These are phyloP conservation scores for Tachina lurida DNA, from an alignment of 2,888 invertebrate species.

Conservation along the genomic window DNA sequence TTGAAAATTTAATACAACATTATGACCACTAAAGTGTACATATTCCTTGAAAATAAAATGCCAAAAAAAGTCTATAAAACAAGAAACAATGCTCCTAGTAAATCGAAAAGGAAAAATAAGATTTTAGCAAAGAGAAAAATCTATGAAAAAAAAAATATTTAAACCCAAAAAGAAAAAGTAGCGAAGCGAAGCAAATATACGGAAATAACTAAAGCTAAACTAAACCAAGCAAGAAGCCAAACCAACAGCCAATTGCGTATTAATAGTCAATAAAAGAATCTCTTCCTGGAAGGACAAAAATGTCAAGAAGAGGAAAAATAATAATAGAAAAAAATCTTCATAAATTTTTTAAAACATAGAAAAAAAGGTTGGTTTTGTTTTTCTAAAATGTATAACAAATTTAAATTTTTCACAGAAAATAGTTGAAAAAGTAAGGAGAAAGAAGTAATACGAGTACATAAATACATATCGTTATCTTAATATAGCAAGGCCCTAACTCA, in stretches of 20 bases:
- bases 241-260: constrained; percentile 69
- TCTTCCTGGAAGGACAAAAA: constrained; percentile 63
- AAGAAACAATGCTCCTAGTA: constrained; percentile 54
- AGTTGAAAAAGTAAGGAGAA: not conserved
- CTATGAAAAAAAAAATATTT: not conserved
- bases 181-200: constrained; percentile 12
- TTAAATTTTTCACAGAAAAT: not conserved
- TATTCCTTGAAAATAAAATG: not conserved
- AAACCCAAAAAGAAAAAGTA: not conserved
- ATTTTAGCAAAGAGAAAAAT: constrained; percentile 1
- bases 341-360: constrained; percentile 54
- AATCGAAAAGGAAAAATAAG: constrained; percentile 40
- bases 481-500: no score
- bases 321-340: constrained; percentile 53
- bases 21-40: constrained; percentile 44
- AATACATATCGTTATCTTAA: not conserved
- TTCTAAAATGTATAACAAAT: constrained; percentile 4
- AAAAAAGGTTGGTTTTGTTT: not conserved
- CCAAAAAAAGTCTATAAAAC: constrained; percentile 31
- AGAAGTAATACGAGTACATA: not conserved
- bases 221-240: constrained; percentile 54
- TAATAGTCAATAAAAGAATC: constrained; percentile 70
- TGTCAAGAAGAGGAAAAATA: constrained; percentile 48
- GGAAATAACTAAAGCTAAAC: constrained; percentile 35
- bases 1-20: constrained; percentile 49